phyloP scores from a whole-genome alignment of 2,888 invertebrate genomes.

The Mellilla xanthometata region DNA sequence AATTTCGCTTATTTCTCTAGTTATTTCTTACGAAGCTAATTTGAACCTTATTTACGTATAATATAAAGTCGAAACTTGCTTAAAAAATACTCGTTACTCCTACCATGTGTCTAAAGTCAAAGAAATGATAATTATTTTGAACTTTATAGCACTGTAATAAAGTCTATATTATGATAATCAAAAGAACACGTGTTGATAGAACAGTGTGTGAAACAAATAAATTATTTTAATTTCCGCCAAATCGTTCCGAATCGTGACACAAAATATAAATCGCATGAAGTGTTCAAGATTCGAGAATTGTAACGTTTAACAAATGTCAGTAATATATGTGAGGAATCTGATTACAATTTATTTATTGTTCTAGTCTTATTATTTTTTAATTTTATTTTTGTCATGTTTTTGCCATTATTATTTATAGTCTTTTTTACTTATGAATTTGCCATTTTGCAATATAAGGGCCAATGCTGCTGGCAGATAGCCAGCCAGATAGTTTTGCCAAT shows the following conservation, averaged over 20 bases:
- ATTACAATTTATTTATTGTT: too few relatives aligned
- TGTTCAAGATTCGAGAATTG: conserved; percentile 8
- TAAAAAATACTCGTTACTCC: background rate
- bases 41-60: background rate
- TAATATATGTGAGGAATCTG: too few relatives aligned
- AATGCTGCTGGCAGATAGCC: too few relatives aligned
- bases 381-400: too few relatives aligned
- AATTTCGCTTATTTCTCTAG: conserved; percentile 33
- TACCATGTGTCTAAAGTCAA: background rate
- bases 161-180: conserved; percentile 3
- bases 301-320: too few relatives aligned
- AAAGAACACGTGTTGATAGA: background rate
- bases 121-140: background rate
- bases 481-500: too few relatives aligned
- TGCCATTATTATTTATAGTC: too few relatives aligned
- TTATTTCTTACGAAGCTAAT: background rate
- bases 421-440: too few relatives aligned
- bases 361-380: too few relatives aligned
- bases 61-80: background rate
- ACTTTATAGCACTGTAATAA: background rate
- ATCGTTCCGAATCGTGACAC: conserved; percentile 20
- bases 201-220: conserved; percentile 18
- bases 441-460: too few relatives aligned
- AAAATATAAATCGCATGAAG: conserved; percentile 10
- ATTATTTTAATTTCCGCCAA: conserved; percentile 27